A percentile compares a stretch with the other conserved stretches of the same genome.
Conservation (phyloP, 2,888 invertebrate species). For the Conops quadrifasciatus region DNA sequence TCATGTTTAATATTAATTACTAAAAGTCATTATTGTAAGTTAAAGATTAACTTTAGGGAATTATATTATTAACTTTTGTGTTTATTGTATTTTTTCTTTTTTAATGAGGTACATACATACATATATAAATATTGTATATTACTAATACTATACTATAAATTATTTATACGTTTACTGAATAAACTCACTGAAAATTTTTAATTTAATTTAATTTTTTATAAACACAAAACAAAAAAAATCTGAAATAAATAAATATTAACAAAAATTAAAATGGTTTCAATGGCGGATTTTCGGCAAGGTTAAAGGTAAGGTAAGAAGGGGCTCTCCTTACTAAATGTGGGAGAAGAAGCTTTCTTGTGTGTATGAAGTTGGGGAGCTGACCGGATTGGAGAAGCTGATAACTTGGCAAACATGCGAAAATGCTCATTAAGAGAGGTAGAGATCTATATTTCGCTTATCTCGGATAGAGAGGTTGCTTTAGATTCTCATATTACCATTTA, state of each 20-base stretch:
- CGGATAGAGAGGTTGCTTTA: too few relatives aligned
- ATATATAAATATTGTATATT: slow-evolving; percentile 59
- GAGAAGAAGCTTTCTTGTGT: too few relatives aligned
- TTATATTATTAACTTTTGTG: slow-evolving; percentile 51
- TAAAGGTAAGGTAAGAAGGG: not conserved
- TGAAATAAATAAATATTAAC: slow-evolving; percentile 31
- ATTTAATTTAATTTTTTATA: slow-evolving; percentile 36
- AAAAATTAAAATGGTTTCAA: slow-evolving; percentile 1
- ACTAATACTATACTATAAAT: slow-evolving; percentile 59
- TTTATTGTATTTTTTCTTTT: slow-evolving; percentile 53
- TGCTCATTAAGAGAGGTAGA: too few relatives aligned
- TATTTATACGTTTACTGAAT: slow-evolving; percentile 58
- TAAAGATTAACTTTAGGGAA: slow-evolving; percentile 45
- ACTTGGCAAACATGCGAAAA: too few relatives aligned
- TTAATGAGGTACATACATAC: slow-evolving; percentile 43
- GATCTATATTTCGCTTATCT: too few relatives aligned
- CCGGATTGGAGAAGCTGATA: too few relatives aligned
- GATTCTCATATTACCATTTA: too few relatives aligned
- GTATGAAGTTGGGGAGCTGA: too few relatives aligned
- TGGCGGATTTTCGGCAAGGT: not conserved
- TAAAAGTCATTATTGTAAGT: slow-evolving; percentile 65
- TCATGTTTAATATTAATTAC: slow-evolving; percentile 56
- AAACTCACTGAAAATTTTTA: slow-evolving; percentile 32
- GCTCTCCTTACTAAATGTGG: not conserved
- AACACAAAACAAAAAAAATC: slow-evolving; percentile 28